Conservation (phyloP, 2,113 vertebrate species). For the Anarrhichthys ocellatus region DNA sequence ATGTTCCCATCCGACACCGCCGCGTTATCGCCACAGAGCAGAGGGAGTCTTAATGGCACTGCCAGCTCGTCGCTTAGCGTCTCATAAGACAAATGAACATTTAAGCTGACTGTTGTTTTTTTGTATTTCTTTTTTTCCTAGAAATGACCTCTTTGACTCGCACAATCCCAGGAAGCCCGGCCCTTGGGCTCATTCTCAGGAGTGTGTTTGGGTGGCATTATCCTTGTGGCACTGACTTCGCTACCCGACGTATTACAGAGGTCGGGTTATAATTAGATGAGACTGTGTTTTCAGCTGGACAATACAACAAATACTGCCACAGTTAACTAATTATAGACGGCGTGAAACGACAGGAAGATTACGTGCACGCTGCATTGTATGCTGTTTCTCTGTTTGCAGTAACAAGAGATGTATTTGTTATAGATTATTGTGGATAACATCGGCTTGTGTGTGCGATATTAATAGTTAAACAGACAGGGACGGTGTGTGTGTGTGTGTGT, state of each 20-base stretch:
- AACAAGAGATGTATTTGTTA: neutral
- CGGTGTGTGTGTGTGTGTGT: constrained; percentile 11
- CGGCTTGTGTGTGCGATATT: neutral
- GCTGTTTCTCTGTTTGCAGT: neutral
- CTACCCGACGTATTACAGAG: neutral
- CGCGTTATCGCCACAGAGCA: constrained; percentile 17
- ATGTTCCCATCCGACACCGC: constrained; percentile 28
- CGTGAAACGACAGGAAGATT: neutral
- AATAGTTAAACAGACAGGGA: neutral
- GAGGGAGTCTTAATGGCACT: neutral
- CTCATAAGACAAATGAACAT: neutral
- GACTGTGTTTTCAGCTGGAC: constrained; percentile 31
- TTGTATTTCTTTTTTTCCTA: neutral
- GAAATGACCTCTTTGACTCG: constrained; percentile 38
- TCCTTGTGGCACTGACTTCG: constrained; percentile 16
- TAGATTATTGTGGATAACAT: neutral
- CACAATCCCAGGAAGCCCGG: constrained; percentile 79
- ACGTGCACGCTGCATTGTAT: neutral
- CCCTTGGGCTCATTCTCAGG: constrained; percentile 54
- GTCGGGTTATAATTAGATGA: constrained; percentile 34
- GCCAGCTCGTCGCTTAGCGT: neutral
- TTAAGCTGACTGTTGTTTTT: neutral
- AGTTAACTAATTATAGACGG: constrained; percentile 40
- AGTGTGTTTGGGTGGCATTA: constrained; percentile 57
- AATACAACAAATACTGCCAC: constrained; percentile 38